Base-by-base conservation (phyloP, 1,140 invertebrate genomes). In the Nautilus pompilius region DNA sequence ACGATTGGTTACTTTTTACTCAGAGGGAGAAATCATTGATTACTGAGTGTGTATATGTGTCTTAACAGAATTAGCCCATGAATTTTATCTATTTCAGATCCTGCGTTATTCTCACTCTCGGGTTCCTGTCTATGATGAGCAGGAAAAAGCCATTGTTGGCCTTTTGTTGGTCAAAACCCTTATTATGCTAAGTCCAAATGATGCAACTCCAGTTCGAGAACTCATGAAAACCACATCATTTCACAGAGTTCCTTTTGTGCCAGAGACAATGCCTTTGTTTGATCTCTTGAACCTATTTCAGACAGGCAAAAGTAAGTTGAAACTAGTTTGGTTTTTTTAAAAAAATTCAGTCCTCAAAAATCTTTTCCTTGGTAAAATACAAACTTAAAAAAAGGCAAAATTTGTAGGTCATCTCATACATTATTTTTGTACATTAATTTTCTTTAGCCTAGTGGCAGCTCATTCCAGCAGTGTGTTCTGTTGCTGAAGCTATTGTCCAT, bases 231-330 rank as follows among this genome's bases (percentile, higher is more conserved):
- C 67, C 32, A n/a, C 59, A 3, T 51, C 49, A 20, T 71, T 67
- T 30, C 67, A 65, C 0, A 30, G 62, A 13, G 66, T 76, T 10
- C 41, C 72, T 32, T 70, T 73, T 55, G 63, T 78, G 20, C 49
- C 69, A n/a, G 63, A 66, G 6, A 62, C 65, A 29, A 73, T 68
- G 62, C 73, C 78, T 3, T 58, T 81, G 15, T 80, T 72, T 69
- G 77, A 80, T 62, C 58, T 80, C 4, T 65, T 81, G 1, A 79
- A 80, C 56, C 33, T 74, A 24, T 80, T 80, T 57, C 77, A 80
- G 62, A 78, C 74, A 20, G 78, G 79, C 28, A 79, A 74, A 79
- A 72, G 78, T 80, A 63, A 65, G 69, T 68, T 3, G n/a, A n/a
- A n/a, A n/a, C n/a, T n/a, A n/a, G n/a, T n/a, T n/a, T n/a, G n/a